Evolutionary conservation across 2,888 invertebrate species (phyloP).

Genomic region (Cecidostiba fungosa): DNA sequence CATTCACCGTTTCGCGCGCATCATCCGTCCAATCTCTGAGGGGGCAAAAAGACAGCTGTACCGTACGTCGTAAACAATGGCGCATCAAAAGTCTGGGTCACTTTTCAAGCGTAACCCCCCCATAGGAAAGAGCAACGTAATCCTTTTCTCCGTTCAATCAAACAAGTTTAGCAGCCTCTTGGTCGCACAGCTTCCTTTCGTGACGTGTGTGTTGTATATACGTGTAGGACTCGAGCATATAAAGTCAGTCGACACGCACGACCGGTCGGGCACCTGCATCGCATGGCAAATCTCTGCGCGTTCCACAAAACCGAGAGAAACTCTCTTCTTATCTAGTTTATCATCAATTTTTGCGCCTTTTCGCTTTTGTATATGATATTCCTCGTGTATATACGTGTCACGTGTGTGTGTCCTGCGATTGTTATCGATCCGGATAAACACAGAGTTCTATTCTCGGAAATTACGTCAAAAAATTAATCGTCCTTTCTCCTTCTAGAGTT

Average conservation of each 20-base stretch:
- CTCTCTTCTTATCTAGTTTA: slow-evolving; percentile 41
- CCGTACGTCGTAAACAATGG: neutral
- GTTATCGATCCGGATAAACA: neutral
- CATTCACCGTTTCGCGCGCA: neutral
- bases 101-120: neutral
- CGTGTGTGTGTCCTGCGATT: neutral
- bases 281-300: slow-evolving; percentile 54
- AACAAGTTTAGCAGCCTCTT: slow-evolving; percentile 21
- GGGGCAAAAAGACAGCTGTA: neutral
- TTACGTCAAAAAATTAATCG: neutral
- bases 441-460: slow-evolving; percentile 7
- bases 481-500: neutral
- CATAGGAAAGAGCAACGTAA: neutral
- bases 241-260: neutral
- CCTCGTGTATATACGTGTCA: too few relatives aligned
- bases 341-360: slow-evolving; percentile 21
- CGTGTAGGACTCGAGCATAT: neutral
- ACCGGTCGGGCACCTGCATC: slow-evolving; percentile 58
- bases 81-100: neutral
- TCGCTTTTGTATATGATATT: too few relatives aligned
- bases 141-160: slow-evolving; percentile 38
- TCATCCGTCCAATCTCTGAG: neutral
- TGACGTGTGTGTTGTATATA: too few relatives aligned
- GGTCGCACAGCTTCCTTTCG: neutral
- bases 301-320: slow-evolving; percentile 63